Evolutionary conservation across 2,113 vertebrate species (phyloP).

Genomic region (Psilopsiagon aymara): DNA sequence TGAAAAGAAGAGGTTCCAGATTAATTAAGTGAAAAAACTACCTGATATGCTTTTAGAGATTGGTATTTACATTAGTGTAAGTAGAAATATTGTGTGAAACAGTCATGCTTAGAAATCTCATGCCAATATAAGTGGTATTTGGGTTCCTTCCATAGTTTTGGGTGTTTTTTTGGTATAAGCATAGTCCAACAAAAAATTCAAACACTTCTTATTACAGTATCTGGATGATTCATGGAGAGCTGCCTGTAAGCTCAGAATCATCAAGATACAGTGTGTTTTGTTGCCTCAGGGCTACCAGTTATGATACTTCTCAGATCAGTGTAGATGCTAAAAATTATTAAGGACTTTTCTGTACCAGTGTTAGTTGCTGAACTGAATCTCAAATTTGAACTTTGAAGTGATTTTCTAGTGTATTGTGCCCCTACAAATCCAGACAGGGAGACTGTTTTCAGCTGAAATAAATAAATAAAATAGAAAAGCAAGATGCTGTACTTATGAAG

Average conservation of each 20-base stretch:
- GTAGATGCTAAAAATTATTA: slow-evolving; percentile 24
- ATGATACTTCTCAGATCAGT: slow-evolving; percentile 1
- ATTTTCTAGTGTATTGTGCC: background rate
- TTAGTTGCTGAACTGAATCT: background rate
- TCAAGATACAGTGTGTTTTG: background rate
- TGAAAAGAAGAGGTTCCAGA: background rate
- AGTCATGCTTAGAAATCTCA: background rate
- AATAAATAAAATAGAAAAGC: background rate
- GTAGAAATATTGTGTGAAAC: background rate
- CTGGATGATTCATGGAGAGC: background rate
- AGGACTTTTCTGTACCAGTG: background rate
- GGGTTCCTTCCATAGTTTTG: background rate
- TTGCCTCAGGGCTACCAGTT: slow-evolving; percentile 29
- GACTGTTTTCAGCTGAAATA: slow-evolving; percentile 2
- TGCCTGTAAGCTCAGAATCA: background rate
- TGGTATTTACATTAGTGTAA: accelerated
- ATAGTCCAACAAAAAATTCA: background rate
- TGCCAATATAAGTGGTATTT: accelerated
- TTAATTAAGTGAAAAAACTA: background rate
- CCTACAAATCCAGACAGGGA: background rate
- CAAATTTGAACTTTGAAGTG: slow-evolving; percentile 12
- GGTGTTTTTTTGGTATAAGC: background rate
- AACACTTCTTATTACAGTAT: background rate
- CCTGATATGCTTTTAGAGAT: background rate
- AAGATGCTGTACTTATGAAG: background rate